Conservation (phyloP, 1,140 invertebrate species). For the Nephila pilipes region DNA sequence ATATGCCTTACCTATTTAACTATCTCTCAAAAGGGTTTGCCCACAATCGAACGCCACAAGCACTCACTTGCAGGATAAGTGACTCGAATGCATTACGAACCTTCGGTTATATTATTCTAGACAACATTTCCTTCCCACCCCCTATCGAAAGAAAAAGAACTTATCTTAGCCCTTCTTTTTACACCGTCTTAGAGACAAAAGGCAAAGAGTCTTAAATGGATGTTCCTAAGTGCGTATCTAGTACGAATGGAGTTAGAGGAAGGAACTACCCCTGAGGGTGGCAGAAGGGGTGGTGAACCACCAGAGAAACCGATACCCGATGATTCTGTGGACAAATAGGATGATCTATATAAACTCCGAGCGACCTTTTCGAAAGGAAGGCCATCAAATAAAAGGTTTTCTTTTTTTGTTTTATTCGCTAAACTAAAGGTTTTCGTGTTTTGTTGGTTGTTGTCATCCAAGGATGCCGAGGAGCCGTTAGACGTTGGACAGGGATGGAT, state of each 20-base stretch:
- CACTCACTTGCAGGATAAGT: conserved; percentile 24
- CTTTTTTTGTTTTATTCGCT: conserved; percentile 2
- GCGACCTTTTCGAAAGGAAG: conserved; percentile 43
- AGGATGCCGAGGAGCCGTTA: background rate
- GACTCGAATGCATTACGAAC: conserved; percentile 40
- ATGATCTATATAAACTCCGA: conserved; percentile 70
- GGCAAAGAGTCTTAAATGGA: conserved; percentile 45
- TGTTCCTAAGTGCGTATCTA: conserved; percentile 58
- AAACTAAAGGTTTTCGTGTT: conserved; percentile 8
- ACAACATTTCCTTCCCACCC: background rate
- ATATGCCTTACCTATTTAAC: conserved; percentile 35
- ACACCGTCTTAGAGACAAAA: conserved; percentile 13
- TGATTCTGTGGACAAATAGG: conserved; percentile 68
- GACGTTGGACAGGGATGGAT: conserved; percentile 54
- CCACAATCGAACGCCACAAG: conserved; percentile 36
- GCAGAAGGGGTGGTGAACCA: background rate
- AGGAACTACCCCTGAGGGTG: background rate
- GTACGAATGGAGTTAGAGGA: background rate
- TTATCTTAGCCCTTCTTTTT: background rate
- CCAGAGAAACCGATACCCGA: conserved; percentile 61
- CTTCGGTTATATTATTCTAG: conserved; percentile 8
- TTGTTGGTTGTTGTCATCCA: conserved; percentile 25
- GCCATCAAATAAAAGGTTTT: conserved; percentile 63
- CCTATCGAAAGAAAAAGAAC: background rate
- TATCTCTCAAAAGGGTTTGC: background rate